phyloP scores from a whole-genome alignment of 2,113 vertebrate species.

The Arizona elegans region DNA sequence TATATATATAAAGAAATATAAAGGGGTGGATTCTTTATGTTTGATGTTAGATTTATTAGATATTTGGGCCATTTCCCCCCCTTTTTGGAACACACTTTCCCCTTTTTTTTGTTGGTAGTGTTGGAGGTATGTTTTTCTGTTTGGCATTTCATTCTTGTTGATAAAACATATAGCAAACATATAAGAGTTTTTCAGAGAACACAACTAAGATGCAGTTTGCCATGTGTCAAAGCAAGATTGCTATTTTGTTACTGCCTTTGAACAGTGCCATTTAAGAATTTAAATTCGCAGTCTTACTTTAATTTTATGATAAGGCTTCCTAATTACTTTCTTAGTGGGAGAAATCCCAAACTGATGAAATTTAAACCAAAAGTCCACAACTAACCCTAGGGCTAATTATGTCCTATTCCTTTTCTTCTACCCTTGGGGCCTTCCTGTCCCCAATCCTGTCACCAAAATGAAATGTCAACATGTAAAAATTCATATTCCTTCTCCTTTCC shows the following conservation, averaged over 20 bases:
- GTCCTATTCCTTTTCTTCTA: neutral
- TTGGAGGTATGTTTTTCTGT: neutral
- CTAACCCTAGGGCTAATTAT: neutral
- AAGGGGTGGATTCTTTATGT: neutral
- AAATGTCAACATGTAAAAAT: neutral
- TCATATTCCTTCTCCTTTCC: neutral
- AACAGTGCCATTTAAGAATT: neutral
- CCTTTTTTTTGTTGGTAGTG: neutral
- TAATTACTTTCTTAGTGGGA: neutral
- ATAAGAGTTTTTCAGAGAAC: too few species aligned
- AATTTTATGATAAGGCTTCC: neutral
- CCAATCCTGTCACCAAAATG: neutral
- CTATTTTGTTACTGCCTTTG: neutral
- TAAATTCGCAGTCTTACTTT: neutral
- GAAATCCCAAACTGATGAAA: neutral
- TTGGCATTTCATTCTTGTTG: neutral
- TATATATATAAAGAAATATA: too few species aligned
- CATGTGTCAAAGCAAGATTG: neutral
- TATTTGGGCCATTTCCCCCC: neutral
- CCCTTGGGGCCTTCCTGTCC: neutral
- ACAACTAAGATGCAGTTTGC: neutral
- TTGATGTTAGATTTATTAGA: neutral
- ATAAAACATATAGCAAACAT: neutral
- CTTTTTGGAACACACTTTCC: neutral
- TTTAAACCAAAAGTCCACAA: neutral